phyloP scores from a whole-genome alignment of 2,113 vertebrate species.

The Ptychochromis oligacanthus region DNA sequence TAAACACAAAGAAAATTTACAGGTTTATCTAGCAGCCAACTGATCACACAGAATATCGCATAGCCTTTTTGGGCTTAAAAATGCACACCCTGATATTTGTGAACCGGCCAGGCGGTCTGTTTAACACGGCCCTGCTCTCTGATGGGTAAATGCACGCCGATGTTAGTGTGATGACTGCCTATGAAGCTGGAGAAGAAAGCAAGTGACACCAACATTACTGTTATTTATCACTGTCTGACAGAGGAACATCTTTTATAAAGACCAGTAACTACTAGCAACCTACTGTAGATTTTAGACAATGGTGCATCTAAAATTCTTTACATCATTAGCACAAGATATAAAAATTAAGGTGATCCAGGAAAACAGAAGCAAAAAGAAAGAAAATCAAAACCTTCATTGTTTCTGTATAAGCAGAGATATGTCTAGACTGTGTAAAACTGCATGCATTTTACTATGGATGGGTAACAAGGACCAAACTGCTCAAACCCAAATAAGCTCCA shows the following conservation, averaged over 20 bases:
- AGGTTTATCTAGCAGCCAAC: conserved; percentile 68
- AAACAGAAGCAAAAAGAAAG: not conserved
- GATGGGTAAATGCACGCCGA: conserved; percentile 55
- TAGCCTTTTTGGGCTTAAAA: conserved; percentile 77
- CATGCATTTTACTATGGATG: too few species aligned
- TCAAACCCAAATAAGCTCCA: not conserved
- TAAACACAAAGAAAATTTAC: conserved; percentile 79
- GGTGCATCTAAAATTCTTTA: not conserved
- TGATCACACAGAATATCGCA: conserved; percentile 68
- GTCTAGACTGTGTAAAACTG: not conserved
- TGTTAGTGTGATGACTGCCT: conserved; percentile 23
- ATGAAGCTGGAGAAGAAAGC: conserved; percentile 31
- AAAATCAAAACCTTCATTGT: not conserved
- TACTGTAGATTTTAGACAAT: not conserved
- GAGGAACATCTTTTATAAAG: not conserved
- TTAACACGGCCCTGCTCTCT: conserved; percentile 47
- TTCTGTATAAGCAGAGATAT: not conserved
- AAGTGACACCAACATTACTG: not conserved
- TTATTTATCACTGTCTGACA: not conserved
- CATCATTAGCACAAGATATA: not conserved
- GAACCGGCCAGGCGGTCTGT: conserved; percentile 48
- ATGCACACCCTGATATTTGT: conserved; percentile 50
- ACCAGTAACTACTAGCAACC: not conserved
- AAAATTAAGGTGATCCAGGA: not conserved
- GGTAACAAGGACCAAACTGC: not conserved